Conservation (phyloP, 2,888 invertebrate genomes). For the Petrolisthes cinctipes region DNA sequence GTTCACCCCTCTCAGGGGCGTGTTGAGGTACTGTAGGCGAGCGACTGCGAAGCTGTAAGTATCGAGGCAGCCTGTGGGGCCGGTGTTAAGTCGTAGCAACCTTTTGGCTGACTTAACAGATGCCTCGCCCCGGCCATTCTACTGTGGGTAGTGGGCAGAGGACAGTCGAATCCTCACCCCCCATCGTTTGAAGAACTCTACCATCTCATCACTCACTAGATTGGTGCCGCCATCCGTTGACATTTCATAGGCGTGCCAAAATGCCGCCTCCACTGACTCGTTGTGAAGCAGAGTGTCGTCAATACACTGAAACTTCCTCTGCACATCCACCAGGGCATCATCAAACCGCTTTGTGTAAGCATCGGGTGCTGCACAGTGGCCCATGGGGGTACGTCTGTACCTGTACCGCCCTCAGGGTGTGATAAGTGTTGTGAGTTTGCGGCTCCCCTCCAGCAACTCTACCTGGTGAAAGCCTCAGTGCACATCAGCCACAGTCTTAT, state of each 20-base stretch:
- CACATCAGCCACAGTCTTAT: not conserved
- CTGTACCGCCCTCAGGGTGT: slow-evolving; percentile 7
- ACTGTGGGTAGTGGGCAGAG: not conserved
- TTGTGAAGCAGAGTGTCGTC: slow-evolving; percentile 8
- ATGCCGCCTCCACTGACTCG: not conserved
- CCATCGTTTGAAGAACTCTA: not conserved
- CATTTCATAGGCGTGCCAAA: too few relatives aligned
- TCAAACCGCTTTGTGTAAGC: slow-evolving; percentile 23
- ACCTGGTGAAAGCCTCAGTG: not conserved
- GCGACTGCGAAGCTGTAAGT: not conserved
- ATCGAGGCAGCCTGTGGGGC: not conserved
- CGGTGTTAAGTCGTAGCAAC: not conserved
- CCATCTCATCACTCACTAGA: not conserved
- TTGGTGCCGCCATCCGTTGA: not conserved
- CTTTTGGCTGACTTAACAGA: not conserved
- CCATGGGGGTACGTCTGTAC: slow-evolving; percentile 9
- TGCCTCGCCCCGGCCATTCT: not conserved
- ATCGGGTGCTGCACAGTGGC: slow-evolving; percentile 15
- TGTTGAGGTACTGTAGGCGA: not conserved
- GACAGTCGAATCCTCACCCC: not conserved
- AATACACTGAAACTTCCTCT: not conserved
- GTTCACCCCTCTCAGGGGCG: not conserved
- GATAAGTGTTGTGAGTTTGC: slow-evolving; percentile 4
- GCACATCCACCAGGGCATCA: not conserved
- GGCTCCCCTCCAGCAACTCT: slow-evolving; percentile 3